phyloP scores from a whole-genome alignment of 1,140 invertebrate genomes.

The Aphis craccivora region DNA sequence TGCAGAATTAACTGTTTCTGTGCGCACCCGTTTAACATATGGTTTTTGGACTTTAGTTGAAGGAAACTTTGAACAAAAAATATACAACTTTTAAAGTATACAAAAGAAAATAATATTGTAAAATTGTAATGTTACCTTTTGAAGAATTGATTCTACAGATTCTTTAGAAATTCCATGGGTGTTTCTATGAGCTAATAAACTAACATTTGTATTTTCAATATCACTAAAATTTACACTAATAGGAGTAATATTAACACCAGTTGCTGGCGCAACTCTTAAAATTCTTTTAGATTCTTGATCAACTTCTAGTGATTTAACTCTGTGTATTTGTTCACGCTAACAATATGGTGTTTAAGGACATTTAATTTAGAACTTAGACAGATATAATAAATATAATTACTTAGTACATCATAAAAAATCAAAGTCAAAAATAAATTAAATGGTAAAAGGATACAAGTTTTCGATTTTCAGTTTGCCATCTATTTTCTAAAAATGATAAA shows the following conservation, averaged over 20 bases:
- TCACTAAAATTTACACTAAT: slow-evolving; percentile 54
- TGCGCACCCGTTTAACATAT: slow-evolving; percentile 39
- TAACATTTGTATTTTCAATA: slow-evolving; percentile 55
- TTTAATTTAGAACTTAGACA: not conserved
- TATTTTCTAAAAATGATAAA: slow-evolving; percentile 77
- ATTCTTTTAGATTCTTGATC: slow-evolving; percentile 52
- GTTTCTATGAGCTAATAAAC: slow-evolving; percentile 55
- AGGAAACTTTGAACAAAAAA: slow-evolving; percentile 25
- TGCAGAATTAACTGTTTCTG: slow-evolving; percentile 25
- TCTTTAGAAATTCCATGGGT: slow-evolving; percentile 55
- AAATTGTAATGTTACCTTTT: slow-evolving; percentile 24
- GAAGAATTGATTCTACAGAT: slow-evolving; percentile 54
- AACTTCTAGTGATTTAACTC: slow-evolving; percentile 24
- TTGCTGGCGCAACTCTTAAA: slow-evolving; percentile 41
- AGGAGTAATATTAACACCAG: slow-evolving; percentile 53
- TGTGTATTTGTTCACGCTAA: slow-evolving; percentile 55
- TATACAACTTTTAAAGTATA: not conserved
- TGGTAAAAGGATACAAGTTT: slow-evolving; percentile 68
- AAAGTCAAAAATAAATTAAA: not conserved
- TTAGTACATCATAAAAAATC: not conserved
- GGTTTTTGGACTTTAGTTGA: slow-evolving; percentile 51
- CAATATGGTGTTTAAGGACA: not conserved
- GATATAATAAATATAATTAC: not conserved
- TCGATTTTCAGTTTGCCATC: slow-evolving; percentile 73
- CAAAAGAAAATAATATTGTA: slow-evolving; percentile 8